Evolutionary conservation across 2,888 invertebrate genomes (phyloP).

Genomic region (Leucania comma): DNA sequence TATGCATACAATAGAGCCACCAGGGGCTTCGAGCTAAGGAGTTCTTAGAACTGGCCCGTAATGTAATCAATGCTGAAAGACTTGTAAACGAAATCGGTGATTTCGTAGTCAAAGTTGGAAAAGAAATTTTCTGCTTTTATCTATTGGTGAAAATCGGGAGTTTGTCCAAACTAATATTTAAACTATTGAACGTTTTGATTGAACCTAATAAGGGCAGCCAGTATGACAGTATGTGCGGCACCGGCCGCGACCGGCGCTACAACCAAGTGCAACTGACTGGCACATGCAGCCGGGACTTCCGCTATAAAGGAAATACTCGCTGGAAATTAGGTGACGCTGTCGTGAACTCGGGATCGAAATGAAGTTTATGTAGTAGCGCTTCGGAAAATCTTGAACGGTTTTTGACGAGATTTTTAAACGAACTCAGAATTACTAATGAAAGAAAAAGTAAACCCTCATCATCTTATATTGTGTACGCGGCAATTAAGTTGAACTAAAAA

Average conservation of each 20-base stretch:
- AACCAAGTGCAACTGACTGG: conserved; percentile 38
- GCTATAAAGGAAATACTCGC: no score
- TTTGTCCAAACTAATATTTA: background rate
- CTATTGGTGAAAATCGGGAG: background rate
- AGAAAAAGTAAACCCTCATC: background rate
- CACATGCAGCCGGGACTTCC: conserved; percentile 41
- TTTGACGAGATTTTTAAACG: background rate
- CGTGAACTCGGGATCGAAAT: background rate
- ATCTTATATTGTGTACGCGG: no score
- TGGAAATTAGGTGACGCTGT: no score
- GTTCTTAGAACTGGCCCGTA: no score
- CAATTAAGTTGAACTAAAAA: no score
- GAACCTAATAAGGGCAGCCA: background rate
- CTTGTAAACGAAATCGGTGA: background rate
- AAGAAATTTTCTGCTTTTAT: background rate
- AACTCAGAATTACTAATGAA: background rate
- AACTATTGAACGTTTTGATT: background rate
- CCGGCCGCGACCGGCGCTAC: conserved; percentile 15
- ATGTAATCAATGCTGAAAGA: no score
- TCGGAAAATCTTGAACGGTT: background rate
- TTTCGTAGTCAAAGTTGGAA: background rate
- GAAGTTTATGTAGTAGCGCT: background rate
- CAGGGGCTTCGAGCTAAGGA: background rate
- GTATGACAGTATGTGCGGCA: conserved; percentile 1
- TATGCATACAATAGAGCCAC: background rate